Conservation (phyloP, 2,888 invertebrate genomes). For the Ptychoptera contaminata region DNA sequence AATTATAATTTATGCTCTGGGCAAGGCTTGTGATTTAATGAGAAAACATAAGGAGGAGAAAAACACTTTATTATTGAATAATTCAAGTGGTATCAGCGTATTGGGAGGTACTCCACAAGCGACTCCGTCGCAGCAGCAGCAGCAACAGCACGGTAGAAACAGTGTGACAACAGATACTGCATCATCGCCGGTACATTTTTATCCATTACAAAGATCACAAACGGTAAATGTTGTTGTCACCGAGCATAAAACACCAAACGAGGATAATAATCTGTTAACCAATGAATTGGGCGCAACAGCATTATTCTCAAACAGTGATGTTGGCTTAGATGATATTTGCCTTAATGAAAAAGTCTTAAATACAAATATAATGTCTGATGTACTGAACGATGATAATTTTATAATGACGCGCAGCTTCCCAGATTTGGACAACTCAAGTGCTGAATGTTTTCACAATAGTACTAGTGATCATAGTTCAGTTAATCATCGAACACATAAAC, state of each 20-base stretch:
- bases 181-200: slow-evolving; percentile 12
- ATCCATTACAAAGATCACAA: slow-evolving; percentile 15
- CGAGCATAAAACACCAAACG: slow-evolving; percentile 2
- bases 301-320: slow-evolving; percentile 75
- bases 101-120: not conserved
- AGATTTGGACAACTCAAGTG: slow-evolving; percentile 17
- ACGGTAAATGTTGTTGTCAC: slow-evolving; percentile 15
- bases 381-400: slow-evolving; percentile 21
- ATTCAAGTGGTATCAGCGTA: slow-evolving; percentile 9
- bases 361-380: slow-evolving; percentile 27
- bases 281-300: slow-evolving; percentile 50
- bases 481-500: slow-evolving; percentile 23
- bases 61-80: slow-evolving; percentile 20
- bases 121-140: not conserved
- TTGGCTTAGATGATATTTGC: slow-evolving; percentile 65
- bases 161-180: slow-evolving; percentile 13
- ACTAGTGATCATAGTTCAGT: not conserved
- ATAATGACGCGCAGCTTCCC: slow-evolving; percentile 29
- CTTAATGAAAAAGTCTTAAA: slow-evolving; percentile 56
- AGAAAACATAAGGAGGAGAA: slow-evolving; percentile 45
- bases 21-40: slow-evolving; percentile 80
- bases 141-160: not conserved
- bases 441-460: not conserved
- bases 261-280: not conserved
- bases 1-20: slow-evolving; percentile 77